Evolutionary conservation across 1,140 invertebrate species (phyloP).

Genomic region (Oryzaephilus surinamensis): DNA sequence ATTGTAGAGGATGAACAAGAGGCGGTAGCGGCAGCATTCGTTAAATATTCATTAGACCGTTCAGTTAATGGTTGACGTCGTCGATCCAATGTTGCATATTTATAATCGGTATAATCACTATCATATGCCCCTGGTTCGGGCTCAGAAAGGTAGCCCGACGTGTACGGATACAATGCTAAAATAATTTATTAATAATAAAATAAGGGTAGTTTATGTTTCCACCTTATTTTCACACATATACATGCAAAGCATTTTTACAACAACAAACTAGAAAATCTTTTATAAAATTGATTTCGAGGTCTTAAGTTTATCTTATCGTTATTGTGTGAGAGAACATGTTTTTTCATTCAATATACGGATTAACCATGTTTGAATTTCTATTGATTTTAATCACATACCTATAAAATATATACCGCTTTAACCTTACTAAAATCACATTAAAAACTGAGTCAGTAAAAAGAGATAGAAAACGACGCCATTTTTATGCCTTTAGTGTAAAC

Average conservation of each 20-base stretch:
- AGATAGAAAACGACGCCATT: too few relatives aligned
- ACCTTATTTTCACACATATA: too few relatives aligned
- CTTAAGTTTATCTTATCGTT: not conserved
- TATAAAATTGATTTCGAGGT: conserved; percentile 1
- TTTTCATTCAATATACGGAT: too few relatives aligned
- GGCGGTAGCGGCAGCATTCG: too few relatives aligned
- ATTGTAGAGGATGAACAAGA: conserved; percentile 26
- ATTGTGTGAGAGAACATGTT: not conserved
- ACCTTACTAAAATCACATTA: too few relatives aligned
- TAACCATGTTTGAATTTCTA: too few relatives aligned
- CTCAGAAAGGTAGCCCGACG: conserved; percentile 63
- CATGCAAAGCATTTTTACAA: too few relatives aligned
- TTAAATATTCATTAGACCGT: conserved; percentile 18
- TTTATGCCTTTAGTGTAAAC: too few relatives aligned
- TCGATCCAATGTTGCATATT: conserved; percentile 57
- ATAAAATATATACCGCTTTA: too few relatives aligned
- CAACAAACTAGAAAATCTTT: too few relatives aligned
- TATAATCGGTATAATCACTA: conserved; percentile 49
- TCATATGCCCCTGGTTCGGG: conserved; percentile 58
- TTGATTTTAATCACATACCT: too few relatives aligned
- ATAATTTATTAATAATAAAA: conserved; percentile 5
- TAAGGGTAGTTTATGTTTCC: not conserved
- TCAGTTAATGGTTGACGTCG: conserved; percentile 37
- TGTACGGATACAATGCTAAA: conserved; percentile 44
- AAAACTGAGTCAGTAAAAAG: too few relatives aligned